These are phyloP conservation scores for Entelurus aequoreus DNA, from an alignment of 2,113 vertebrate species.

Conservation along the genomic window DNA sequence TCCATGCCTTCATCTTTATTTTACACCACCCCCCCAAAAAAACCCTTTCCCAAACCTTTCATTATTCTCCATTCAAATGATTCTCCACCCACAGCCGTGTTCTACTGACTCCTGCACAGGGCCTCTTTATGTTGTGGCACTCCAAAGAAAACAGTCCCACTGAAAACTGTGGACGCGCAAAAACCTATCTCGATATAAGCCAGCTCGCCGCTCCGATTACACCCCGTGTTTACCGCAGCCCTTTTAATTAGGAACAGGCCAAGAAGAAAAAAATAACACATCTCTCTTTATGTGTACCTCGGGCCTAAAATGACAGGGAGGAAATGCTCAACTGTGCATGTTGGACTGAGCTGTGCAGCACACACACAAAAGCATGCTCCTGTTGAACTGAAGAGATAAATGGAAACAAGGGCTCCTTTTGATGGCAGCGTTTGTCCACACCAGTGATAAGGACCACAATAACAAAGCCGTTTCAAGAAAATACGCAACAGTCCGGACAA, in stretches of 20 bases:
- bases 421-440: constrained; percentile 11
- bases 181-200: constrained; percentile 46
- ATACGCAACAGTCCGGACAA: neutral
- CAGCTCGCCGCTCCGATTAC: constrained; percentile 51
- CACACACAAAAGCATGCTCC: neutral
- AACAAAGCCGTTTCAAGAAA: constrained; percentile 4
- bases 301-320: constrained; percentile 36
- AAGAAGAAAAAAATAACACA: constrained; percentile 28
- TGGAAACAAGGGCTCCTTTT: constrained; percentile 15
- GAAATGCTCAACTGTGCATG: constrained; percentile 27
- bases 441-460: constrained; percentile 18
- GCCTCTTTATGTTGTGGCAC: constrained; percentile 52
- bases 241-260: constrained; percentile 56
- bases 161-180: constrained; percentile 49
- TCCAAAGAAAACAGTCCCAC: constrained; percentile 66
- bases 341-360: constrained; percentile 26
- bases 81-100: constrained; percentile 57
- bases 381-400: constrained; percentile 22
- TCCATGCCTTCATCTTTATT: constrained; percentile 13
- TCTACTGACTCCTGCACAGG: constrained; percentile 43
- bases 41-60: constrained; percentile 36
- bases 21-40: constrained; percentile 11
- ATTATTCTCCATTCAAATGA: constrained; percentile 60
- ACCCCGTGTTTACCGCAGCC: constrained; percentile 43
- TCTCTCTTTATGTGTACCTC: constrained; percentile 49